Evolutionary conservation across 2,888 invertebrate genomes (phyloP).

Genomic region (Pantelozetes paolii): DNA sequence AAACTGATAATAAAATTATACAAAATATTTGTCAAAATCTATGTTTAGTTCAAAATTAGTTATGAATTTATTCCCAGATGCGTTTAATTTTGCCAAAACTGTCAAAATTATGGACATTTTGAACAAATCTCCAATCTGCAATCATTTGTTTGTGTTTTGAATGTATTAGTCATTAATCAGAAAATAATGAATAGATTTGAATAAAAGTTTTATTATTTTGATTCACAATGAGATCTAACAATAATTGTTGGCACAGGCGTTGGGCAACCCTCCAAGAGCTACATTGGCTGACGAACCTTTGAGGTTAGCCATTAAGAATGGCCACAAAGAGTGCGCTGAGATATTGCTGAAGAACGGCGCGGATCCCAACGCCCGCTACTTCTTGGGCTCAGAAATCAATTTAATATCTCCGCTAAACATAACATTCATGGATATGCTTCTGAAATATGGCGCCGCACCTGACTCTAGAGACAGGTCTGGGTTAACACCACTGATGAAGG

Average conservation of each 20-base stretch:
- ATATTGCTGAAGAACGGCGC: conserved; percentile 76
- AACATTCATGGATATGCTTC: conserved; percentile 72
- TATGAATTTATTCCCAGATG: background rate
- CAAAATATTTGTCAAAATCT: no score
- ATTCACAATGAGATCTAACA: conserved; percentile 4
- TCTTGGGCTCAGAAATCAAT: conserved; percentile 85
- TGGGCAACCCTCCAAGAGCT: conserved; percentile 48
- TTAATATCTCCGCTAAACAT: conserved; percentile 70
- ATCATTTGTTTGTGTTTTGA: background rate
- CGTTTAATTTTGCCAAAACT: background rate
- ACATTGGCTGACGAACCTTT: conserved; percentile 69
- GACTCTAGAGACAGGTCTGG: conserved; percentile 81
- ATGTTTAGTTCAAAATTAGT: no score
- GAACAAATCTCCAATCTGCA: background rate
- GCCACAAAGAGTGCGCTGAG: conserved; percentile 63
- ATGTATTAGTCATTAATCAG: background rate
- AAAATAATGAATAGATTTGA: background rate
- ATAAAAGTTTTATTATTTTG: background rate
- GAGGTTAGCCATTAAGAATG: conserved; percentile 79
- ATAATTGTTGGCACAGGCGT: conserved; percentile 39
- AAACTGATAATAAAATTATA: no score
- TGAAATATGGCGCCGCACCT: conserved; percentile 80
- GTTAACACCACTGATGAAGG: conserved; percentile 84
- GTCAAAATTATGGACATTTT: background rate
- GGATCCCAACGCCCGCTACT: conserved; percentile 84